A percentile compares a stretch with the other conserved stretches of the same genome.
These are phyloP conservation scores for Pachymerium ferrugineum DNA, from an alignment of 2,888 invertebrate species.

Conservation along the genomic window DNA sequence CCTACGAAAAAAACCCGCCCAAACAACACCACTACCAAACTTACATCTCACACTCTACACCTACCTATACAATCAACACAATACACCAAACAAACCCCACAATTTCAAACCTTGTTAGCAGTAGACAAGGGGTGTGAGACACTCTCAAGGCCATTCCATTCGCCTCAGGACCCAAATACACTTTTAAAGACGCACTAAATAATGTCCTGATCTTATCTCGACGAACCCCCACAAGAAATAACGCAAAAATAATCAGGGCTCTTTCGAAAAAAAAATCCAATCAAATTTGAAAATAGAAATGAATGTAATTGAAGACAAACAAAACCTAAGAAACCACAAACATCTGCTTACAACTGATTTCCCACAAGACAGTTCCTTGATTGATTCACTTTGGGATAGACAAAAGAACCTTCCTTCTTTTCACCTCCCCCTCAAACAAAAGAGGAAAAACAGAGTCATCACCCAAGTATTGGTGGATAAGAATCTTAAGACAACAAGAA, in stretches of 20 bases:
- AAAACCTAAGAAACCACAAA: no score
- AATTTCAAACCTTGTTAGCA: background rate
- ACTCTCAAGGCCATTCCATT: background rate
- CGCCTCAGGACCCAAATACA: background rate
- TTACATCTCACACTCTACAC: no score
- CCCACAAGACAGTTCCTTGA: background rate
- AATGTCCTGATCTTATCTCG: constrained; percentile 1
- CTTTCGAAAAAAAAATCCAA: no score
- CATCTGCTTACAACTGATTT: background rate
- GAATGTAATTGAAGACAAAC: no score
- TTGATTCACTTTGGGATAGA: background rate
- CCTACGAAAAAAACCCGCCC: no score
- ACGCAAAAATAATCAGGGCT: no score
- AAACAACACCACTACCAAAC: no score
- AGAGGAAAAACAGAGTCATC: background rate
- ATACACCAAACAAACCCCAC: no score
- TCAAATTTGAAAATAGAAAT: no score
- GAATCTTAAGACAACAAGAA: background rate
- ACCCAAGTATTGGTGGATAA: background rate
- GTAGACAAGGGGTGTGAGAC: background rate
- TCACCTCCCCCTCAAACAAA: background rate
- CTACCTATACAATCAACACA: no score
- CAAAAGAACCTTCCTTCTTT: background rate
- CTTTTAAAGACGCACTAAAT: constrained; percentile 9
- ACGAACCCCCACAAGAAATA: no score